A percentile compares a stretch with the other conserved stretches of the same genome.
Evolutionary conservation across 2,888 invertebrate genomes (phyloP).

Genomic region (Lycaena phlaeas): DNA sequence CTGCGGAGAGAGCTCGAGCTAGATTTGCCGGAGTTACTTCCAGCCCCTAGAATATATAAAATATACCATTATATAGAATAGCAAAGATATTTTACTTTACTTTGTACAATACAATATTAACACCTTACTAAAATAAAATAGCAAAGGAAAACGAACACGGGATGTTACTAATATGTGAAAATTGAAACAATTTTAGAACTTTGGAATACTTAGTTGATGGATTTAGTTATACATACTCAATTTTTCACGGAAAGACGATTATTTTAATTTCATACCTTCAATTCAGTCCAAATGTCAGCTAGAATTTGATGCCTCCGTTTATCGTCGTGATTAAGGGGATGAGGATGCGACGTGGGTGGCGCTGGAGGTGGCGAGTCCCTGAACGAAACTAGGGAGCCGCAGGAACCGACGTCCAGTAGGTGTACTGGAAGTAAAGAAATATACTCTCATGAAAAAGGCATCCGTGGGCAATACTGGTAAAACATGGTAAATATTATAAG

Average conservation of each 20-base stretch:
- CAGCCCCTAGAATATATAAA: conserved; percentile 49
- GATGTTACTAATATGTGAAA: too few relatives aligned
- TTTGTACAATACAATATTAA: too few relatives aligned
- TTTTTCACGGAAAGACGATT: too few relatives aligned
- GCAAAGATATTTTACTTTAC: too few relatives aligned
- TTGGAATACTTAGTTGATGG: too few relatives aligned
- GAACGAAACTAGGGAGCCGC: conserved; percentile 64
- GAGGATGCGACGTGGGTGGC: conserved; percentile 55
- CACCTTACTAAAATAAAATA: too few relatives aligned
- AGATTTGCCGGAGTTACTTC: conserved; percentile 76
- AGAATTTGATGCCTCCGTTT: conserved; percentile 76
- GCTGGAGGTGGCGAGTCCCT: conserved; percentile 62
- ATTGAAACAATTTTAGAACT: too few relatives aligned
- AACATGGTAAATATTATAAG: too few relatives aligned
- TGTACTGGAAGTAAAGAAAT: conserved; percentile 41
- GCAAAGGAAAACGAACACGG: too few relatives aligned
- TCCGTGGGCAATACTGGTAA: neutral
- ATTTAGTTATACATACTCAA: neutral
- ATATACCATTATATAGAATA: too few relatives aligned
- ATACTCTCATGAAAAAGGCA: too few relatives aligned
- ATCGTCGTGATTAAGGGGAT: conserved; percentile 74
- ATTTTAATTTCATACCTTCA: conserved; percentile 59
- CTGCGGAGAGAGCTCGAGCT: conserved; percentile 75
- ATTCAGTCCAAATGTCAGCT: conserved; percentile 76
- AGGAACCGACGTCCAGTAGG: conserved; percentile 59